Evolutionary conservation across 2,888 invertebrate species (phyloP).

Genomic region (Campoplex capitator): DNA sequence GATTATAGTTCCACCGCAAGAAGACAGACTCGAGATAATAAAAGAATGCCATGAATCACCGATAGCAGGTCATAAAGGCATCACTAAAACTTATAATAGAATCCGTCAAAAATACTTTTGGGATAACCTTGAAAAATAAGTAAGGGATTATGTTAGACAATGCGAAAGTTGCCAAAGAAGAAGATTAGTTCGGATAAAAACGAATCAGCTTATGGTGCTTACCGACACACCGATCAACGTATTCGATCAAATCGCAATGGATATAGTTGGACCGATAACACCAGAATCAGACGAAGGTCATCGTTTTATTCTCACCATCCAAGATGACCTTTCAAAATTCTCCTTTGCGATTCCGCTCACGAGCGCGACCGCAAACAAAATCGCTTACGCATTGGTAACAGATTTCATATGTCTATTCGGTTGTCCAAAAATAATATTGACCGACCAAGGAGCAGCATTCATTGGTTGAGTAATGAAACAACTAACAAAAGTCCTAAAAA

Average conservation of each 20-base stretch:
- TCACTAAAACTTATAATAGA: constrained; percentile 43
- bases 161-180: constrained; percentile 66
- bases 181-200: constrained; percentile 64
- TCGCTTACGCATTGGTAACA: constrained; percentile 19
- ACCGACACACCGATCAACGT: constrained; percentile 58
- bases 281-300: constrained; percentile 45
- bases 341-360: neutral
- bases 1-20: neutral
- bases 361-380: no score
- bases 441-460: constrained; percentile 57
- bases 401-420: constrained; percentile 48
- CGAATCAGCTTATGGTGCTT: constrained; percentile 57
- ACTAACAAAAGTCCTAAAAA: constrained; percentile 48
- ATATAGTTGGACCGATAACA: constrained; percentile 68
- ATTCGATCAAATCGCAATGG: constrained; percentile 65
- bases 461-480: constrained; percentile 26
- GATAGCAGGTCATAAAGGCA: constrained; percentile 13
- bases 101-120: constrained; percentile 62
- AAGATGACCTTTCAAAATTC: constrained; percentile 59
- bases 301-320: constrained; percentile 53
- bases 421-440: constrained; percentile 41
- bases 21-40: neutral
- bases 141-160: constrained; percentile 53
- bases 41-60: neutral
- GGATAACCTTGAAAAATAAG: constrained; percentile 62